Evolutionary conservation across 2,888 invertebrate species (phyloP), one percentile per base, ranked within the genome.

Genomic region (Oscheius onirici): DNA sequence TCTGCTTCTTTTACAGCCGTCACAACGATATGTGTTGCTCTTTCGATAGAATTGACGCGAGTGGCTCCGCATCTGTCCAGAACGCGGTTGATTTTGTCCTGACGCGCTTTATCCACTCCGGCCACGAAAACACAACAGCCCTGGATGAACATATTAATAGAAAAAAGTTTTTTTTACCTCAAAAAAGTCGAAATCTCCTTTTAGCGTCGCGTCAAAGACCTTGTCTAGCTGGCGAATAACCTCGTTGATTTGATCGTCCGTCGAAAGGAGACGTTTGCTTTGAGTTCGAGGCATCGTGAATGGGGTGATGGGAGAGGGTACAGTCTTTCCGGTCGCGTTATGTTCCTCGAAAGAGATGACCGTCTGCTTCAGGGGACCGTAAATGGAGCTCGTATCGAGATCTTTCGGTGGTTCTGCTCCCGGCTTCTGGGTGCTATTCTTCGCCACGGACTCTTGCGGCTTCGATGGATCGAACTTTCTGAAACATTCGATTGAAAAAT

Each of bases 11-110:
- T 58, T 5, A 22, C 52, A 20, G 1, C 22, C 20, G 74, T 41
- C 5, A 81, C 79, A 13, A 81, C 67, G 0, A 81, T 74, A 41
- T 79, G 76, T 1, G 79, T 79, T 26, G 81, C 79, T 24, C 58
- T 58, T 8, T 78, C 78, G 28, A 76, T 66, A 11, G 49, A 70
- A 2, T 55, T 28, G 1, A 71, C 76, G 15, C 78, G 70, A 1
- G 76, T 77, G 0, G 79, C 79, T 10, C 81, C 81, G 13, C 73
- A 74, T 65, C 75, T 58, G 46, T 78, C 72, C 57, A 78, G 46
- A 22, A 76, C 51, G 20, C 70, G 49, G 20, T 71, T 58, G 69
- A 73, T 74, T 49, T 69, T 72, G 34, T 78, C 78, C 13, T 46
- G 51, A 24, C 41, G 52, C 10, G 17, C 10, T 0, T 46, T 43